Base-by-base conservation (phyloP, 2,888 invertebrate genomes). In the Mycalesis mineus region DNA sequence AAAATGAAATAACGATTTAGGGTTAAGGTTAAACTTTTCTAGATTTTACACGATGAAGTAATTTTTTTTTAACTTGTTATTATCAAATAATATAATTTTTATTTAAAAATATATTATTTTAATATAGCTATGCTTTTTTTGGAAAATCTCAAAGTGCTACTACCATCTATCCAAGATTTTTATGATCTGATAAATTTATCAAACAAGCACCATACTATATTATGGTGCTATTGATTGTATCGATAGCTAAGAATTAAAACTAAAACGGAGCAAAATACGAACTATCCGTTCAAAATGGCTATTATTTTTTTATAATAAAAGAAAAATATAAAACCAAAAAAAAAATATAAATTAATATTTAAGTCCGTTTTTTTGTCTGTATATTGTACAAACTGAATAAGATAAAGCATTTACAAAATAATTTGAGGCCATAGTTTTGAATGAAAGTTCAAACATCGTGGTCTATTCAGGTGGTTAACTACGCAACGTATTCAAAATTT, bases 371-470 rank as follows among this genome's bases (percentile, higher is more conserved):
- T 39, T 40, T 33, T 51, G 47, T 31, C 41, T 44, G 41, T 42
- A 41, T 49, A 29, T 51, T 42, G 57, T 57, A 57, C 57, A 51
- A 57, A 55, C 22, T 31, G 45, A 52, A 22, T 42, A 42, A 50
- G 37, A 65, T 66, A 58, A 65, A 69, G 70, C 66, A 62, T 62
- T 66, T 65, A 63, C 67, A 67, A 53, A 45, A 37, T 22, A 53
- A 14, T 14, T 53, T 44, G 52, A 44, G 36, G 45, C 53, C 53
- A 53, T 45, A 45, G 53, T 36, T 45, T 67, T 65, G 66, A 61
- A 61, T 58, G 51, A 58, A 33, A 55, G 48, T 66, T 63, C 52
- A 58, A n/a, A 56, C n/a, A 45, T 55, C 36, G 57, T 51, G 40
- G 56, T 61, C 55, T 31, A 56, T 60, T 31, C 31, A 49, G 11